These are phyloP conservation scores for Dioctria rufipes DNA, from an alignment of 2,888 invertebrate genomes.

Conservation along the genomic window DNA sequence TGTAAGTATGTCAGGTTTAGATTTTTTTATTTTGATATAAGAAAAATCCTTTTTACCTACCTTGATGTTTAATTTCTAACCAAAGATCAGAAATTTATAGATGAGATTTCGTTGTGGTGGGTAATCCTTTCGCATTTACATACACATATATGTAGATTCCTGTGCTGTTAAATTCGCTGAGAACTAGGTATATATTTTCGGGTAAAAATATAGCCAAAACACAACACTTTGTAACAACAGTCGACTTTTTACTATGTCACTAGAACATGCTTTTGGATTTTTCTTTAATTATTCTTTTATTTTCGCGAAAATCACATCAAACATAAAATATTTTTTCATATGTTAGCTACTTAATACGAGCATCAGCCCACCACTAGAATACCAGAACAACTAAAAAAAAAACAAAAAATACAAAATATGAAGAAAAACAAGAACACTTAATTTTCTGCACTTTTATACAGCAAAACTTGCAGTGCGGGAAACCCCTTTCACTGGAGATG, in stretches of 20 bases:
- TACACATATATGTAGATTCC: too few relatives aligned
- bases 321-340: background rate
- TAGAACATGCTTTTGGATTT: background rate
- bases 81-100: too few relatives aligned
- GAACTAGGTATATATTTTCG: too few relatives aligned
- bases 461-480: background rate
- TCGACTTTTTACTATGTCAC: constrained; percentile 13
- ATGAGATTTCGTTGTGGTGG: background rate
- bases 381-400: background rate
- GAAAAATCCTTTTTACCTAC: too few relatives aligned
- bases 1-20: too few relatives aligned
- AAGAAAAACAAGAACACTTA: constrained; percentile 17
- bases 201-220: too few relatives aligned
- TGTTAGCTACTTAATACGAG: background rate
- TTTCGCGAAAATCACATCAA: background rate
- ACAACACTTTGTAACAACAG: background rate
- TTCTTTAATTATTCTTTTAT: constrained; percentile 19
- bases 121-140: constrained; percentile 12
- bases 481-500: constrained; percentile 17
- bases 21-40: too few relatives aligned
- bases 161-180: too few relatives aligned
- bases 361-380: constrained; percentile 20
- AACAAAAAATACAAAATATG: too few relatives aligned
- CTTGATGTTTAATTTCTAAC: too few relatives aligned
- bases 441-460: constrained; percentile 17